Evolutionary conservation across 2,888 invertebrate species (phyloP), one percentile per base, ranked within the genome.

Genomic region (Heteropelma amictum): DNA sequence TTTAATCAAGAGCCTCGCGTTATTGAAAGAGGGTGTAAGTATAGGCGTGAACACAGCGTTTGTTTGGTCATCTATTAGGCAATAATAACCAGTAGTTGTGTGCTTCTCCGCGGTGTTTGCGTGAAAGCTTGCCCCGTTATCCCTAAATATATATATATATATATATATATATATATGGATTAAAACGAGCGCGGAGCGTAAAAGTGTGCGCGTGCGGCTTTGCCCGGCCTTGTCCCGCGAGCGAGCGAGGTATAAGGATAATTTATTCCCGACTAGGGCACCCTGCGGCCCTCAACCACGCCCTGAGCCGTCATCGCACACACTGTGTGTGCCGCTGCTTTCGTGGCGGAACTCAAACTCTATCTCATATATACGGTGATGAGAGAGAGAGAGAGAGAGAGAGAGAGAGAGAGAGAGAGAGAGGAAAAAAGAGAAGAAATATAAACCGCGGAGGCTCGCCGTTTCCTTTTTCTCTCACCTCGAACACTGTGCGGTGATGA

Each of bases 211-310:
- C n/a, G 56, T 54, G 53, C 49, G 42, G n/a, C 23, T 38, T 49
- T 42, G 35, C 35, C 28, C 56, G 54, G 61, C 49, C 61, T 67
- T 67, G 74, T 65, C 72, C 82, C 84, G 84, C 84, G 80, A 73
- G 78, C 79, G 79, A 64, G 64, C 77, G 68, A 82, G 80, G 79
- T 78, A n/a, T n/a, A 70, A 80, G 81, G 79, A 86, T 88, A 87
- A 88, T 87, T 88, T 87, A 88, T 87, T 86, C 84, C 81, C 83
- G 81, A 77, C 82, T 81, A 82, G 82, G 86, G 85, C 85, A 81
- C 86, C 86, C 86, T 82, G 84, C 83, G 85, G 86, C 82, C 84
- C 81, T 83, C 82, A 83, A 84, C 85, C 86, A 88, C 87, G 87
- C 87, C 87, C 86, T 86, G 85, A 80, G 81, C 81, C 80, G 79